Conservation (phyloP, 2,888 invertebrate species). For the Leptogaster cylindrica region DNA sequence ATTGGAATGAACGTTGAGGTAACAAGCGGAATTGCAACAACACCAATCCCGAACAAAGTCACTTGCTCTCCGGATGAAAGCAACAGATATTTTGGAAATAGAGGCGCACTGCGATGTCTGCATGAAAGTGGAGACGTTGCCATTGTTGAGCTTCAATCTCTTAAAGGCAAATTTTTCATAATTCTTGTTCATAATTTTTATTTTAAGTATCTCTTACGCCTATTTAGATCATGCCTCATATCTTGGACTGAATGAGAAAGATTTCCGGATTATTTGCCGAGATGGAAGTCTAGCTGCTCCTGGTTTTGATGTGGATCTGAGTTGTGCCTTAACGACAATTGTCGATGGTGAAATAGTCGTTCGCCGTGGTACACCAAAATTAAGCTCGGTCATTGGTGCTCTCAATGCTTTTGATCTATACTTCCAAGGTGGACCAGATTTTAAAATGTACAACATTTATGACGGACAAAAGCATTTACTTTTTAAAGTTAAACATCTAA, state of each 20-base stretch:
- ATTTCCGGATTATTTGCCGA: conserved; percentile 67
- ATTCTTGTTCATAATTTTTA: neutral
- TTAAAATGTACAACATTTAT: conserved; percentile 68
- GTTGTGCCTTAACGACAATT: conserved; percentile 66
- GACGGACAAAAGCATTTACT: conserved; percentile 65
- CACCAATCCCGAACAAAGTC: conserved; percentile 36
- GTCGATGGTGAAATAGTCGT: conserved; percentile 70
- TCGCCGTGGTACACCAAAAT: conserved; percentile 57
- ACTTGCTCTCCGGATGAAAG: conserved; percentile 65
- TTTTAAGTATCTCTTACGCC: neutral
- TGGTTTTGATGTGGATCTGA: conserved; percentile 65
- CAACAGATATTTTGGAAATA: conserved; percentile 68
- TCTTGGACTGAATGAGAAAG: conserved; percentile 55
- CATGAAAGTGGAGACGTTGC: conserved; percentile 66
- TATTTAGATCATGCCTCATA: conserved; percentile 58
- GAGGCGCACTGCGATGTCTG: conserved; percentile 68
- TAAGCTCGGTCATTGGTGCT: conserved; percentile 50
- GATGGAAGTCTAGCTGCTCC: conserved; percentile 66
- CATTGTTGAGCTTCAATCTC: conserved; percentile 65
- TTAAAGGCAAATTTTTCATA: conserved; percentile 57
- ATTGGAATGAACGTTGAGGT: conserved; percentile 7
- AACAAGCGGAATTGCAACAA: neutral
- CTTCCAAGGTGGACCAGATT: conserved; percentile 56
- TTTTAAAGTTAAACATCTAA: conserved; percentile 63
- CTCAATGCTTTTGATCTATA: conserved; percentile 48